These are phyloP conservation scores for Camarhynchus parvulus DNA, from an alignment of 2,113 vertebrate genomes.

Conservation along the genomic window DNA sequence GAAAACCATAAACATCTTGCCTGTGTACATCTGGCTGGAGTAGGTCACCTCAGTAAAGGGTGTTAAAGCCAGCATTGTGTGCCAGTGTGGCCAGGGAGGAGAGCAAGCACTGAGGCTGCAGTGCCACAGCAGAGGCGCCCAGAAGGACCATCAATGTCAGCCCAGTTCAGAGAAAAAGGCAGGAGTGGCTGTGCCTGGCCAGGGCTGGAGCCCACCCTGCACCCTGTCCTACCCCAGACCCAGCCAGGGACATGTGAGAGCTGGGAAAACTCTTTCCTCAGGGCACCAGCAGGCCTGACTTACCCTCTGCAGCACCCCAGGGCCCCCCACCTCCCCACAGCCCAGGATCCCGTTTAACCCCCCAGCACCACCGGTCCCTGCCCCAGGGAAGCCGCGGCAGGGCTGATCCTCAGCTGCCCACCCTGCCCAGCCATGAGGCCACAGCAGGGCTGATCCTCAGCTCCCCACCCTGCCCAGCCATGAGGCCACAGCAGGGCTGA, in stretches of 20 bases:
- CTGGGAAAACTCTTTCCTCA: background rate
- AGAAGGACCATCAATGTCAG: background rate
- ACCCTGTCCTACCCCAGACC: background rate
- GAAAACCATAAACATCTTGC: background rate
- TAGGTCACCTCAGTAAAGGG: background rate
- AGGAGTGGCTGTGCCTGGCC: background rate
- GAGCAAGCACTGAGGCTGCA: background rate
- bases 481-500: no score
- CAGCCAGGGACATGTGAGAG: background rate
- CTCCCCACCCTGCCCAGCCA: no score
- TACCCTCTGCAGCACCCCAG: background rate
- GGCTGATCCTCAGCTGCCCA: background rate
- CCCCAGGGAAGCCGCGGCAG: background rate
- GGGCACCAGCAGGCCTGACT: background rate
- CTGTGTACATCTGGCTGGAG: background rate
- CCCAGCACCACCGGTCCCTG: no score
- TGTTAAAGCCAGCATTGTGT: background rate
- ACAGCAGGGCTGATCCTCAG: no score
- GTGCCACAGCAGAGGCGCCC: background rate
- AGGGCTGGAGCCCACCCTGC: background rate
- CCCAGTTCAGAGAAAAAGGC: background rate
- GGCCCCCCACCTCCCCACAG: accelerated
- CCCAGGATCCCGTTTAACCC: background rate
- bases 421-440: background rate
- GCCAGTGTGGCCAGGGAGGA: background rate